A percentile compares a stretch with the other conserved stretches of the same genome.
phyloP scores from a whole-genome alignment of 1,140 invertebrate species.

The Pissodes strobi region DNA sequence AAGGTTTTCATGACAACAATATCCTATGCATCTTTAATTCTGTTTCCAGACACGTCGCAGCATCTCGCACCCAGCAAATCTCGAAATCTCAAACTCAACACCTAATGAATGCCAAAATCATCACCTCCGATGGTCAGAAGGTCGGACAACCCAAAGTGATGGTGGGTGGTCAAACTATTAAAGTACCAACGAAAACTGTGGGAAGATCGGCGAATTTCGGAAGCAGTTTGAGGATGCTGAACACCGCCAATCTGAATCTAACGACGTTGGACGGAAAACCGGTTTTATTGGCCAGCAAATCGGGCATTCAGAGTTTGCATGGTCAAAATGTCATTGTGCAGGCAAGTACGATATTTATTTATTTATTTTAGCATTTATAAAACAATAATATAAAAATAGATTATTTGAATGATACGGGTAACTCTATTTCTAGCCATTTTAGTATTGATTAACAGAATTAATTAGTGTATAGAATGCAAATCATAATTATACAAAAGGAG shows the following conservation, averaged over 20 bases:
- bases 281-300: constrained; percentile 64
- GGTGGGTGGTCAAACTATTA: constrained; percentile 43
- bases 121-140: constrained; percentile 49
- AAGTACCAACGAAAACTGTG: constrained; percentile 10
- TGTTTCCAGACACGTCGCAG: constrained; percentile 25
- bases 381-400: too few relatives aligned
- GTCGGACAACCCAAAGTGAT: constrained; percentile 49
- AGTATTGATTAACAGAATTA: too few relatives aligned
- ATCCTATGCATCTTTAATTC: background rate
- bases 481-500: too few relatives aligned
- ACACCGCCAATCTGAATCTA: constrained; percentile 59
- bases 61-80: constrained; percentile 1
- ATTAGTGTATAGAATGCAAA: too few relatives aligned
- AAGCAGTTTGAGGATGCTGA: constrained; percentile 60
- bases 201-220: constrained; percentile 1
- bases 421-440: too few relatives aligned
- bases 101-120: constrained; percentile 55
- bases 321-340: constrained; percentile 53
- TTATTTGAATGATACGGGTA: too few relatives aligned
- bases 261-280: constrained; percentile 68
- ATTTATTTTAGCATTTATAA: too few relatives aligned
- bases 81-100: too few relatives aligned
- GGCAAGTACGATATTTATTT: constrained; percentile 4
- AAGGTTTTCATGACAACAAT: too few relatives aligned
- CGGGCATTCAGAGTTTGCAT: constrained; percentile 56